Evolutionary conservation across 1,140 invertebrate genomes (phyloP), one percentile per base, ranked within the genome.

Genomic region (Cecropterus lyciades): DNA sequence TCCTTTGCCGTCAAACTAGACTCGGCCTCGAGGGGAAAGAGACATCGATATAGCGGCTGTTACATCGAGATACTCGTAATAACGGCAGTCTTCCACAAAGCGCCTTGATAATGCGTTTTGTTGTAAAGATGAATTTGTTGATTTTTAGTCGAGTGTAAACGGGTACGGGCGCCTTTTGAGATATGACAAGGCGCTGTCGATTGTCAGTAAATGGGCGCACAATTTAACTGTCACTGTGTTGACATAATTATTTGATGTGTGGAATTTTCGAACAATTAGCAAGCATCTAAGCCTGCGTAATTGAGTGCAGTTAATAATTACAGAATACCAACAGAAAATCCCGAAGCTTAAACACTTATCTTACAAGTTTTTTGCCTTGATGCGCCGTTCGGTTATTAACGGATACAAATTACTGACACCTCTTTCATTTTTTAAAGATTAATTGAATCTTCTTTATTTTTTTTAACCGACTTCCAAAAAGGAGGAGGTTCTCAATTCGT

Each of bases 41-140:
- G 87, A 91, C 67, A 69, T 73, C 70, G 63, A 68, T 69, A 74
- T 64, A 70, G 45, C 51, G 70, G 67, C 52, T 73, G 77, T 59
- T 76, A 65, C 69, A 63, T 76, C 62, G 42, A 80, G 77, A 82
- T 87, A 27, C 48, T 27, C 48, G 48, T 51, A 79, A 85, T 89
- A 87, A 88, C 85, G 81, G 84, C 82, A 85, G 80, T 89, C 77
- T 88, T 87, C 84, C 80, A 80, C 80, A 85, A 79, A 80, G 79
- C 70, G 79, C 65, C 77, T 84, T 83, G 78, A 80, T 82, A 82
- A 81, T 49, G 24, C 75, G 68, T 86, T 83, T 87, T 87, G 78
- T 83, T 79, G 77, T 77, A 40, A 64, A 62, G 69, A 75, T 64
- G 66, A 66, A 75, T 71, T 76, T 80, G 75, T 82, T 79, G 72